phyloP scores from a whole-genome alignment of 2,888 invertebrate genomes.

The Odontothrips loti region DNA sequence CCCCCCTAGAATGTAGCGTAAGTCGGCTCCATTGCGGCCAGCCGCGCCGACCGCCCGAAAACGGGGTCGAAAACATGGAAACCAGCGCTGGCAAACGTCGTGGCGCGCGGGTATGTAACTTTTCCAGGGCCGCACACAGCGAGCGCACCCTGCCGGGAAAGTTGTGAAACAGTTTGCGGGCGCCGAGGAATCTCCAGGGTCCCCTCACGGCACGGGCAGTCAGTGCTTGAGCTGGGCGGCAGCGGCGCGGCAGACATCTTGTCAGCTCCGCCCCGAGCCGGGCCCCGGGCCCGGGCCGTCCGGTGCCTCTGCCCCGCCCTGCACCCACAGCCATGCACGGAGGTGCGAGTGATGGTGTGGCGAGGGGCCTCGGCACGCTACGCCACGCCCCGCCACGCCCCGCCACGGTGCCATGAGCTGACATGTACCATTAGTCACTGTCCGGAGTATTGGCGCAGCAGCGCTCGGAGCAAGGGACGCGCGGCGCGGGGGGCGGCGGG shows the following conservation, averaged over 20 bases:
- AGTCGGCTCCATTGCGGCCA: too few species aligned
- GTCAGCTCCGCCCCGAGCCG: background rate
- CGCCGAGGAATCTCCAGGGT: too few species aligned
- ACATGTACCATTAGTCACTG: slow-evolving; percentile 19
- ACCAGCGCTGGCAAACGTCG: too few species aligned
- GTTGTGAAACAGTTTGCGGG: too few species aligned
- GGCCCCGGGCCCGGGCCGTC: background rate
- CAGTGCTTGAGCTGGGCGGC: background rate
- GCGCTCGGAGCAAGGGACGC: background rate
- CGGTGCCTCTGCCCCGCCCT: background rate
- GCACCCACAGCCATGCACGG: background rate
- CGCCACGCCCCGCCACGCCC: background rate
- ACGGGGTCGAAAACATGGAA: too few species aligned
- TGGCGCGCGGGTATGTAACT: too few species aligned
- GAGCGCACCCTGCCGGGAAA: too few species aligned
- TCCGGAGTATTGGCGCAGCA: slow-evolving; percentile 5
- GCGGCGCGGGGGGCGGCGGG: background rate
- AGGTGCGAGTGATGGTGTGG: background rate
- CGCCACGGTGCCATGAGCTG: slow-evolving; percentile 9
- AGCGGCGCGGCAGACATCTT: background rate
- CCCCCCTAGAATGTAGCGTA: background rate
- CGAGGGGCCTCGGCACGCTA: background rate
- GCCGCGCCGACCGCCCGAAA: too few species aligned
- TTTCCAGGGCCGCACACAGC: too few species aligned
- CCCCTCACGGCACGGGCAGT: too few species aligned